Percentiles rank a stretch among this genome's conserved stretches.
Conservation (phyloP, 2,888 invertebrate genomes). For the Volucella bombylans region DNA sequence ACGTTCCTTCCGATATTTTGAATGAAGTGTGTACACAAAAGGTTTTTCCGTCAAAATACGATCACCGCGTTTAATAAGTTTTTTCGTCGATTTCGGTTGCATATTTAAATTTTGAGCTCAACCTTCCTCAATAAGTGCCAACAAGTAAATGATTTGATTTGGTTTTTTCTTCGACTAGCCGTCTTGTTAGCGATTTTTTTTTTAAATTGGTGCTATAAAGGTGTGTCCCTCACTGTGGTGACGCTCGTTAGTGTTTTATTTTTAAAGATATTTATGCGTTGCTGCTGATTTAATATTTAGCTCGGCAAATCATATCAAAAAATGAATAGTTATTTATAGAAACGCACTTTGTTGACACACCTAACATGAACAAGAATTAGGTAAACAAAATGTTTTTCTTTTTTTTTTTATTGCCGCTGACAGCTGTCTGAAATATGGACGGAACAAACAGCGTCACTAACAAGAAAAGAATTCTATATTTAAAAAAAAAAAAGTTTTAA, state of each 20-base stretch:
- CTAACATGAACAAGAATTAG: constrained; percentile 14
- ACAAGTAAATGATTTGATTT: constrained; percentile 36
- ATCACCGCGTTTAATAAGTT: constrained; percentile 84
- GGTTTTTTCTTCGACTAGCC: constrained; percentile 18
- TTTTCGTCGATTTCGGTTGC: constrained; percentile 57
- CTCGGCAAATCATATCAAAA: constrained; percentile 59
- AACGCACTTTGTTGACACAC: constrained; percentile 52
- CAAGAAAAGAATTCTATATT: neutral
- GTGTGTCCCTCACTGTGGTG: constrained; percentile 52
- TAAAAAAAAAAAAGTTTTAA: too few relatives aligned
- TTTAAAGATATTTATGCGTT: constrained; percentile 42
- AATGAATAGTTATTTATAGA: constrained; percentile 54
- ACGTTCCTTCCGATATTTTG: constrained; percentile 86
- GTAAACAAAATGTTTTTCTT: constrained; percentile 50
- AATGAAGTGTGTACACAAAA: constrained; percentile 88
- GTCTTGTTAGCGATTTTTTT: constrained; percentile 9
- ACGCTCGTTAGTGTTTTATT: constrained; percentile 58
- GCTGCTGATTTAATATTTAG: constrained; percentile 38
- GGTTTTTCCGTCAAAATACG: constrained; percentile 88
- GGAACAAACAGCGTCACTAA: neutral
- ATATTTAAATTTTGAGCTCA: constrained; percentile 15
- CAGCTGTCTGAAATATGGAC: constrained; percentile 38
- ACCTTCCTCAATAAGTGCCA: constrained; percentile 19
- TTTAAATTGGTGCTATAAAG: constrained; percentile 20
- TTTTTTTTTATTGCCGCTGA: neutral